Conservation (phyloP, 2,113 vertebrate genomes). For the Tonatia bakeri region DNA sequence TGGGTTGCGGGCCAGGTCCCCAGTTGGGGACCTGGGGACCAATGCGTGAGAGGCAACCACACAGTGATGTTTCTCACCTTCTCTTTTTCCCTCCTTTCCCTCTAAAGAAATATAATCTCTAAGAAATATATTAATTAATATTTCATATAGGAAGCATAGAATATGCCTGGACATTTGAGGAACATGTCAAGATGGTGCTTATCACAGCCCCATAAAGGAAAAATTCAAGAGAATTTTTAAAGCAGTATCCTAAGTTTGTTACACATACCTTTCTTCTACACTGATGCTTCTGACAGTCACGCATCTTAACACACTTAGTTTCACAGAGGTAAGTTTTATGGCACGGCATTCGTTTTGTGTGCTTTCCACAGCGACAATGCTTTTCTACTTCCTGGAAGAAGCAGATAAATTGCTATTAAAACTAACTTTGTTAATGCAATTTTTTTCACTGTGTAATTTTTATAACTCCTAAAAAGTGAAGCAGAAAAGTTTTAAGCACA, state of each 20-base stretch:
- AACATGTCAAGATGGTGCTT: neutral
- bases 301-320: slow-evolving; percentile 90
- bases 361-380: slow-evolving; percentile 93
- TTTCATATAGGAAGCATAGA: slow-evolving; percentile 14
- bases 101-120: no score
- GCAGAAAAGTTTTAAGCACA: neutral
- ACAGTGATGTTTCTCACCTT: no score
- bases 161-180: neutral
- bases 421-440: neutral
- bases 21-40: no score
- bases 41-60: no score
- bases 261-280: slow-evolving; percentile 92
- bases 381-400: slow-evolving; percentile 92
- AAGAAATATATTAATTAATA: neutral
- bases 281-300: slow-evolving; percentile 93
- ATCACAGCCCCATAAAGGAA: neutral
- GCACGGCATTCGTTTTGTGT: slow-evolving; percentile 90
- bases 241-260: neutral
- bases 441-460: neutral
- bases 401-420: neutral
- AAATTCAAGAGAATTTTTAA: neutral
- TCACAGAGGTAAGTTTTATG: slow-evolving; percentile 96
- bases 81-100: no score
- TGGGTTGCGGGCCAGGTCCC: no score
- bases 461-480: slow-evolving; percentile 24